Conservation (phyloP, 2,113 vertebrate species). For the Rhadina sibilatrix region DNA sequence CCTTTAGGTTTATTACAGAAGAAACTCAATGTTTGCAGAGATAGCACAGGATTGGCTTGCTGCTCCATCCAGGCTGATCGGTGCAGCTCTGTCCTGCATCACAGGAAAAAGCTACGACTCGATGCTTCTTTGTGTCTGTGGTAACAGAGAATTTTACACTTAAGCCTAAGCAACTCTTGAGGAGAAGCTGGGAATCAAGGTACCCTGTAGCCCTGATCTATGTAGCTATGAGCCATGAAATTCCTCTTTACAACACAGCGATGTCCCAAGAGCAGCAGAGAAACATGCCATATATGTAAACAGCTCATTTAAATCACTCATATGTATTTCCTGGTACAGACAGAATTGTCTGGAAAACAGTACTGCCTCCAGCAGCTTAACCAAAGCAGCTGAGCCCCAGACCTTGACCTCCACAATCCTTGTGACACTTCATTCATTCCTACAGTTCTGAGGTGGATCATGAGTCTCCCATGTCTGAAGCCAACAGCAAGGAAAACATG, state of each 20-base stretch:
- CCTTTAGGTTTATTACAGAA: constrained; percentile 2
- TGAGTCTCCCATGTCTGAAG: neutral
- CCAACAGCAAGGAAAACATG: neutral
- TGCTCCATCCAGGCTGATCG: neutral
- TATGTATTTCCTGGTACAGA: neutral
- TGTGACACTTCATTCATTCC: neutral
- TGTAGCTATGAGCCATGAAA: neutral
- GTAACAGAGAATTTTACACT: neutral
- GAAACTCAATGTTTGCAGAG: neutral
- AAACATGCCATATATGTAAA: neutral
- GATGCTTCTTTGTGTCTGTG: fast-evolving
- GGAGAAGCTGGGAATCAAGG: neutral
- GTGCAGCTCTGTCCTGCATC: neutral
- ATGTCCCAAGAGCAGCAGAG: neutral
- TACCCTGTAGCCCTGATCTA: neutral
- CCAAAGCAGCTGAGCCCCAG: neutral
- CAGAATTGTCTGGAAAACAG: neutral
- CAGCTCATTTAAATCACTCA: neutral
- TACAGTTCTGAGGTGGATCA: neutral
- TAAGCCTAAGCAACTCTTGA: neutral
- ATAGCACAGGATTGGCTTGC: neutral
- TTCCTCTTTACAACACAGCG: neutral
- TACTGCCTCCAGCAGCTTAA: neutral
- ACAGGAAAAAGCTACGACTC: fast-evolving
- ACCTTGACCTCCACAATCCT: neutral